A percentile compares a stretch with the other conserved stretches of the same genome.
Evolutionary conservation across 2,113 vertebrate genomes (phyloP).

Genomic region (Gasterosteus nipponicus): DNA sequence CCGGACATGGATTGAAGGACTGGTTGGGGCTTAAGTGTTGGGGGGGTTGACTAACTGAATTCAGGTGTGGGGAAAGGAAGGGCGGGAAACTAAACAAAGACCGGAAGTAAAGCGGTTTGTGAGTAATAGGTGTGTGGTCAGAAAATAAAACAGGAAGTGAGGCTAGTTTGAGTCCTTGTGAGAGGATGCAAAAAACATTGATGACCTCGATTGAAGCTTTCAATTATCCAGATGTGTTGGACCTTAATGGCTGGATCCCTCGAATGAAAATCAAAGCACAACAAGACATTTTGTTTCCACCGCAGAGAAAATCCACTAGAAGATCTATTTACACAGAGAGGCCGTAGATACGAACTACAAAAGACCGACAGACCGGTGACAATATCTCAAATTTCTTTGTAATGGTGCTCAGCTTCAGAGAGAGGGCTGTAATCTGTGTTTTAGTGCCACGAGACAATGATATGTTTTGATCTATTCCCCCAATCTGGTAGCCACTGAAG

Average conservation of each 20-base stretch:
- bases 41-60: too few species aligned
- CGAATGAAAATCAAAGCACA: conserved; percentile 10
- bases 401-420: conserved; percentile 10
- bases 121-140: too few species aligned
- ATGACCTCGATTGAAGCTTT: conserved; percentile 18
- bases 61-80: too few species aligned
- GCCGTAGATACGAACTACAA: not conserved
- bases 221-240: conserved; percentile 42
- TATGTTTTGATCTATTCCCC: not conserved
- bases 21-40: too few species aligned
- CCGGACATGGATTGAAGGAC: too few species aligned
- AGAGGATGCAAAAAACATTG: not conserved
- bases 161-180: too few species aligned
- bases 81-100: too few species aligned
- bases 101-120: too few species aligned
- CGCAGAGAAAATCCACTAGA: conserved; percentile 7
- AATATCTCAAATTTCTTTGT: not conserved
- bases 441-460: not conserved
- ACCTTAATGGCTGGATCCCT: conserved; percentile 2
- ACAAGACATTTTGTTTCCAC: not conserved
- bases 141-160: too few species aligned
- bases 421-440: not conserved
- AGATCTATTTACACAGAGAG: not conserved
- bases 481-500: not conserved
- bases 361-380: not conserved